A percentile compares a stretch with the other conserved stretches of the same genome.
These are phyloP conservation scores for Umimayanthus chanpuru DNA, from an alignment of 92 coral and sea anemone genomes.

Conservation along the genomic window DNA sequence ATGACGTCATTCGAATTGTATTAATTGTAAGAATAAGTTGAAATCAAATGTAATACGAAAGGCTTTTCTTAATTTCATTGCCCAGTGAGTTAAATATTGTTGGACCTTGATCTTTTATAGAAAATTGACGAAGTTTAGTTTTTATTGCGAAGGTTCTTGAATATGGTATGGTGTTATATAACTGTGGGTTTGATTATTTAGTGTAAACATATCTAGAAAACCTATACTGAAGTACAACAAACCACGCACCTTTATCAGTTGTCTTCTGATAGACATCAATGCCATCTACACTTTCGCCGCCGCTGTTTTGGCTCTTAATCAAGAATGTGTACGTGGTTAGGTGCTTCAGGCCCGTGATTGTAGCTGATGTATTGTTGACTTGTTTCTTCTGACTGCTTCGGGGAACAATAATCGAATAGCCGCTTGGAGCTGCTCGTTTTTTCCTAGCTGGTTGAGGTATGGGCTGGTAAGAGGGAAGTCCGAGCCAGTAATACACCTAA, in stretches of 20 bases:
- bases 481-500: constrained; percentile 25
- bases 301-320: constrained; percentile 31
- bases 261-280: not conserved
- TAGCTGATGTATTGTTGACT: constrained; percentile 7
- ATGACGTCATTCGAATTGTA: too few relatives aligned
- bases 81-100: too few relatives aligned
- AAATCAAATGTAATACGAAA: too few relatives aligned
- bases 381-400: not conserved
- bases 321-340: not conserved
- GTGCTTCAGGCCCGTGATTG: not conserved
- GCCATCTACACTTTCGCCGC: not conserved
- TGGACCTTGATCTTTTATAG: too few relatives aligned
- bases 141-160: too few relatives aligned
- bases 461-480: not conserved
- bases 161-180: too few relatives aligned
- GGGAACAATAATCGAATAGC: not conserved
- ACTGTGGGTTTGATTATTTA: too few relatives aligned
- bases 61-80: too few relatives aligned
- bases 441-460: not conserved
- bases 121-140: too few relatives aligned
- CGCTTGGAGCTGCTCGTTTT: not conserved
- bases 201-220: too few relatives aligned
- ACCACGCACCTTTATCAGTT: constrained; percentile 15
- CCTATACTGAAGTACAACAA: not conserved
- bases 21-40: too few relatives aligned